phyloP scores from a whole-genome alignment of 2,797 vertebrate genomes.

The Coluber constrictor region DNA sequence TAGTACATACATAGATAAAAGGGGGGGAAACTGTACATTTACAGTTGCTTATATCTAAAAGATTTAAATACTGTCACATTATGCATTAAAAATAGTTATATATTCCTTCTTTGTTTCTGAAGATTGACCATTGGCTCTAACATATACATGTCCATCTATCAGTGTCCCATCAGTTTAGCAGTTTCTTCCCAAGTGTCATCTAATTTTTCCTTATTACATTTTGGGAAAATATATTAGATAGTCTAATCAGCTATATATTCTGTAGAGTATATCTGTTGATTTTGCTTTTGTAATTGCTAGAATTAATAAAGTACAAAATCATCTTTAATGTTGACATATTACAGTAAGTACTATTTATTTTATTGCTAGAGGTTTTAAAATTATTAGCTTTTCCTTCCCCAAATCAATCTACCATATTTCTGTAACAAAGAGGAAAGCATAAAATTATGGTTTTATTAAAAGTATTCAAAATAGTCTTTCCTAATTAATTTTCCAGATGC shows the following conservation, averaged over 20 bases:
- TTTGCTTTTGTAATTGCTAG: not conserved
- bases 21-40: accelerated
- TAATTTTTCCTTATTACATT: not conserved
- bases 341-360: not conserved
- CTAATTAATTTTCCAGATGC: not conserved
- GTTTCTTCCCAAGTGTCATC: not conserved
- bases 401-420: not conserved
- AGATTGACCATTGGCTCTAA: constrained; percentile 10
- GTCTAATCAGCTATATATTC: not conserved
- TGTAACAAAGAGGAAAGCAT: not conserved
- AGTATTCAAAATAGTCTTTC: not conserved
- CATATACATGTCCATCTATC: constrained; percentile 31
- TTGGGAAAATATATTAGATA: not conserved
- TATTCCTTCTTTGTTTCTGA: constrained; percentile 9
- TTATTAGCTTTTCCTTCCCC: not conserved
- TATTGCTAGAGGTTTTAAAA: not conserved
- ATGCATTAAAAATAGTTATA: not conserved
- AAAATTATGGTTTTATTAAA: not conserved
- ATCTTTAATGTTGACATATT: not conserved
- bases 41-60: not conserved
- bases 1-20: not conserved
- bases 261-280: not conserved
- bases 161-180: constrained; percentile 20
- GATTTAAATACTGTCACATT: not conserved
- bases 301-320: not conserved